A percentile compares a stretch with the other conserved stretches of the same genome.
phyloP scores from a whole-genome alignment of 2,113 vertebrate genomes.

The Chionodraco myersi region DNA sequence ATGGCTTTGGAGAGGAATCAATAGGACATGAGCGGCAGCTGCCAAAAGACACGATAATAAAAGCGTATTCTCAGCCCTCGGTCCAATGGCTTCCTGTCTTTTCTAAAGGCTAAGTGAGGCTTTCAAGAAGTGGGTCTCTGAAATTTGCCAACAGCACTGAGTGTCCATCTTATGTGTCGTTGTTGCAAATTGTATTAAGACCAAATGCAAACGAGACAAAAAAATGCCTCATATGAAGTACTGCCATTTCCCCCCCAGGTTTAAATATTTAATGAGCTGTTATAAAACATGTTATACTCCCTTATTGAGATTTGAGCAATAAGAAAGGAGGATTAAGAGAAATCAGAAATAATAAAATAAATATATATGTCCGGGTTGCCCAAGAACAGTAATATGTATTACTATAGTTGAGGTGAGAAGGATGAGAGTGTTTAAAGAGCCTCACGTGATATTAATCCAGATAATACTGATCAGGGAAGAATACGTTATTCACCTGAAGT shows the following conservation, averaged over 20 bases:
- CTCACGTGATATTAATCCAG: background rate
- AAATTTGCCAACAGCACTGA: constrained; percentile 1
- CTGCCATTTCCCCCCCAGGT: background rate
- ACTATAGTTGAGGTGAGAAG: background rate
- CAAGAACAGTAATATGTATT: background rate
- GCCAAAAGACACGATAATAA: constrained; percentile 24
- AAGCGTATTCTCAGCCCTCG: background rate
- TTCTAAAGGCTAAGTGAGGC: constrained; percentile 5
- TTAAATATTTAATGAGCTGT: background rate
- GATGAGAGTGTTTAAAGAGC: background rate
- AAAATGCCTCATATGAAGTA: background rate
- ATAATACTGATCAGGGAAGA: background rate
- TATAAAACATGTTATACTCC: background rate
- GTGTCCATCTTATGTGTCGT: background rate
- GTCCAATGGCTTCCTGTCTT: background rate
- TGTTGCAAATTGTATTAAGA: background rate
- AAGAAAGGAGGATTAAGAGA: background rate
- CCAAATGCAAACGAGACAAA: background rate
- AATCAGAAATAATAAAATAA: background rate
- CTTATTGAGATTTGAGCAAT: background rate
- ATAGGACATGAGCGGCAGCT: constrained; percentile 30
- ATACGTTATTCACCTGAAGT: background rate
- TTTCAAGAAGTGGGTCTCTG: constrained; percentile 18
- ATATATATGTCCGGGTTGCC: background rate
- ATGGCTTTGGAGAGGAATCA: constrained; percentile 25